Evolutionary conservation across 2,888 invertebrate genomes (phyloP).

Genomic region (Buathra laborator): DNA sequence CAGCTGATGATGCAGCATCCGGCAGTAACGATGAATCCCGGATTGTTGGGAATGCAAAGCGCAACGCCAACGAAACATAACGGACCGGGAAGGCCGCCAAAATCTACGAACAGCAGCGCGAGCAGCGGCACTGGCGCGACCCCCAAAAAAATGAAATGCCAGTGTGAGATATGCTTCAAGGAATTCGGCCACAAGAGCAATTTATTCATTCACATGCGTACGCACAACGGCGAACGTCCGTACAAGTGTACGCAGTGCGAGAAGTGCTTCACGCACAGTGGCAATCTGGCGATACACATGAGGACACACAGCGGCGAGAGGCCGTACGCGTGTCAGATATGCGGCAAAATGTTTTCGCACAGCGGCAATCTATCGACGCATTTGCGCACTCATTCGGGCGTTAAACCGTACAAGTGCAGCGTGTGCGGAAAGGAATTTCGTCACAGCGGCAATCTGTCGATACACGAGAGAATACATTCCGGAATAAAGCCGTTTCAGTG

Average conservation of each 20-base stretch:
- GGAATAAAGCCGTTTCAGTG: conserved; percentile 84
- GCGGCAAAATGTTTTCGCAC: conserved; percentile 84
- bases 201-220: conserved; percentile 84
- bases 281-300: conserved; percentile 84
- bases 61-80: conserved; percentile 75
- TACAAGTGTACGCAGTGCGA: conserved; percentile 84
- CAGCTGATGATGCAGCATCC: conserved; percentile 63
- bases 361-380: conserved; percentile 84
- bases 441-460: conserved; percentile 84
- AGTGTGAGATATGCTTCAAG: conserved; percentile 84
- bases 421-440: conserved; percentile 83
- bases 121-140: conserved; percentile 23
- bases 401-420: conserved; percentile 83
- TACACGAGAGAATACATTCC: conserved; percentile 84
- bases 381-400: conserved; percentile 83
- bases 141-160: conserved; percentile 81
- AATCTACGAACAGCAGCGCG: conserved; percentile 64
- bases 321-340: conserved; percentile 83
- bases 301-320: conserved; percentile 84
- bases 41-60: conserved; percentile 41
- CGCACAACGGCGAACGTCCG: conserved; percentile 84
- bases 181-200: conserved; percentile 84
- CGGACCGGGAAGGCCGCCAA: conserved; percentile 80
- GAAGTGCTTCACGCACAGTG: conserved; percentile 84
- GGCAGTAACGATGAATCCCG: conserved; percentile 71